These are phyloP conservation scores for Diabrotica undecimpunctata DNA, from an alignment of 1,140 invertebrate genomes.

Conservation along the genomic window DNA sequence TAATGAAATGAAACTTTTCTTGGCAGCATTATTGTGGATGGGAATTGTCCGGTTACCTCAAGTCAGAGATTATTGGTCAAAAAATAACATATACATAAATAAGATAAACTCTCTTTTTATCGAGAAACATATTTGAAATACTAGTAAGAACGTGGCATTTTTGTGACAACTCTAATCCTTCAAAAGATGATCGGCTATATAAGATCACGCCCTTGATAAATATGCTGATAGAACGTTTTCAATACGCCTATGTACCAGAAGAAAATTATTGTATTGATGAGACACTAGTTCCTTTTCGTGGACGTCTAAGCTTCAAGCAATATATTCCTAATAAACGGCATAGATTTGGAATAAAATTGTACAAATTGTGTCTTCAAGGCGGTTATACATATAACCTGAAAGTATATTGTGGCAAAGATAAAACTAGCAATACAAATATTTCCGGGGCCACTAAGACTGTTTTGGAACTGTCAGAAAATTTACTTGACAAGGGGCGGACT, in stretches of 20 bases:
- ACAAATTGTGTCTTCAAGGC: not conserved
- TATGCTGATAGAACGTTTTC: slow-evolving; percentile 30
- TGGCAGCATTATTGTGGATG: too few species aligned
- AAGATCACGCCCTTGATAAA: slow-evolving; percentile 9
- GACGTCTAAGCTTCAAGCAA: not conserved
- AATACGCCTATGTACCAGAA: slow-evolving; percentile 25
- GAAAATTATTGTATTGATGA: slow-evolving; percentile 8
- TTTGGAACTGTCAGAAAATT: slow-evolving; percentile 14
- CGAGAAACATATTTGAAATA: slow-evolving; percentile 38
- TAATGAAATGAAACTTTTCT: too few species aligned
- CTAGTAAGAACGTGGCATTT: not conserved
- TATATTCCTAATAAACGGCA: slow-evolving; percentile 10
- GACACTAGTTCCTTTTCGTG: slow-evolving; percentile 5
- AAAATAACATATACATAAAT: not conserved
- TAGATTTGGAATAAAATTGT: slow-evolving; percentile 9
- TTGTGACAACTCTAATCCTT: too few species aligned
- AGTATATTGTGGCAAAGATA: not conserved
- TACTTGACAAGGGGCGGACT: slow-evolving; percentile 19
- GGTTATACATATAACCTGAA: not conserved
- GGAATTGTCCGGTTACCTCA: too few species aligned
- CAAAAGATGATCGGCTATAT: not conserved
- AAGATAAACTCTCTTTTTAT: not conserved
- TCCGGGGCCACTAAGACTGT: slow-evolving; percentile 4
- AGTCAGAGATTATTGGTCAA: not conserved
- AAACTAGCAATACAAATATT: slow-evolving; percentile 1